Evolutionary conservation across 1,140 invertebrate species (phyloP).

Genomic region (Battus philenor): DNA sequence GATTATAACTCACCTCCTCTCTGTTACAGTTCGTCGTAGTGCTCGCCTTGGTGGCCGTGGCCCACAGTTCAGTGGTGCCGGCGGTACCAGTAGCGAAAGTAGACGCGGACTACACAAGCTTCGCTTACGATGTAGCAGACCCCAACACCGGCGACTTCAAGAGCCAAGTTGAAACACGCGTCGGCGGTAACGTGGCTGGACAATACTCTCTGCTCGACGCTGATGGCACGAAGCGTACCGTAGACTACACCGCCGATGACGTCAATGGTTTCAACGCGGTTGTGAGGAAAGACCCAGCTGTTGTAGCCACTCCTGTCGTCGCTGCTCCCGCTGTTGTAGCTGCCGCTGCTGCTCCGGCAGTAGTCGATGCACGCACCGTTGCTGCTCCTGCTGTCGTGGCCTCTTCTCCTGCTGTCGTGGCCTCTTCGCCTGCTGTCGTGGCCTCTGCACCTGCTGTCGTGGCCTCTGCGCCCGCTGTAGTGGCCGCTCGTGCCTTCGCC

Average conservation of each 20-base stretch:
- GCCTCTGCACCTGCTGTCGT: slow-evolving; percentile 20
- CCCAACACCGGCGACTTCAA: slow-evolving; percentile 74
- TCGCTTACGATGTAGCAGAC: slow-evolving; percentile 69
- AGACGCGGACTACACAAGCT: slow-evolving; percentile 53
- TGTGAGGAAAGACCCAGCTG: slow-evolving; percentile 56
- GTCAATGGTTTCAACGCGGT: slow-evolving; percentile 73
- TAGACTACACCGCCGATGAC: slow-evolving; percentile 52
- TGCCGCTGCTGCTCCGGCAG: slow-evolving; percentile 15
- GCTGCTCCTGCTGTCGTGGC: slow-evolving; percentile 22
- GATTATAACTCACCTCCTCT: too few relatives aligned
- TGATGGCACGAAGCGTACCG: slow-evolving; percentile 60
- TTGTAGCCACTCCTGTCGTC: slow-evolving; percentile 18
- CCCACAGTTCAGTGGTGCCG: slow-evolving; percentile 42
- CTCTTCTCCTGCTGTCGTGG: slow-evolving; percentile 20
- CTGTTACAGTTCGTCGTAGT: slow-evolving; percentile 47
- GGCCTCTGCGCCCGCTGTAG: slow-evolving; percentile 20
- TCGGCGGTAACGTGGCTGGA: slow-evolving; percentile 76
- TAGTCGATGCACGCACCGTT: slow-evolving; percentile 18
- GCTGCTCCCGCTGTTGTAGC: slow-evolving; percentile 22
- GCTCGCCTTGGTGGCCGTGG: slow-evolving; percentile 38
- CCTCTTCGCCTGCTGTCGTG: slow-evolving; percentile 21
- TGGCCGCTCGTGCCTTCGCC: slow-evolving; percentile 9
- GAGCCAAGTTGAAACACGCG: slow-evolving; percentile 66
- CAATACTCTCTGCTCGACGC: slow-evolving; percentile 69
- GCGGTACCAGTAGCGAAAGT: slow-evolving; percentile 29